Base-by-base conservation (phyloP, 2,888 invertebrate species). In the Crossocerus cetratus region DNA sequence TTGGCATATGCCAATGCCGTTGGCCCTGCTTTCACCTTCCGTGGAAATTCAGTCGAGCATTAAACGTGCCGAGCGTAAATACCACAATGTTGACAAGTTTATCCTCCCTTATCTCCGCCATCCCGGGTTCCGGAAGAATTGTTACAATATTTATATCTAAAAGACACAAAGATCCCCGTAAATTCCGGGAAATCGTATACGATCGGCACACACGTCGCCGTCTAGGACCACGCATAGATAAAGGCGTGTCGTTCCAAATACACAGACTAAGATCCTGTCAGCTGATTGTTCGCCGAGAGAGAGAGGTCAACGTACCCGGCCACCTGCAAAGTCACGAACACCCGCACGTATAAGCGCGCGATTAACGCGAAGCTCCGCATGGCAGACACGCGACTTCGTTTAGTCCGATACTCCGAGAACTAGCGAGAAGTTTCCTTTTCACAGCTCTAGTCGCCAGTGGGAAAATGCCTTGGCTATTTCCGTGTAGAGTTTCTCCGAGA, bases 331-430 rank as follows among this genome's bases (percentile, higher is more conserved):
- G 76, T 76, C 71, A 62, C 74, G 78, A 78, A 56, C 57, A 16
- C 42, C 56, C 60, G 66, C 63, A 61, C 71, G 62, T 44, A 65
- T 44, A 44, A 44, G 45, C 49, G 78, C 43, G 61, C 65, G 76
- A 78, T 76, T 72, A 78, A 66, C 65, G 69, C 68, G 78, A 75
- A 72, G 49, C 66, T 68, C 61, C 55, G 56, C 49, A 65, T 61
- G 59, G 62, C 32, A 32, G 49, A 16, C 72, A 69, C 66, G 63
- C 78, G 64, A 66, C 63, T 65, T 68, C 23, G 32, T 62, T 55
- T 44, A 54, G 55, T 63, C 60, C 66, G 49, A 45, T 57, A 53
- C 43, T 53, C 43, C 44, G 42, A 67, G 32, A 64, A 63, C 65
- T 22, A 13, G 62, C 5, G 23, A 65, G 65, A 60, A 3, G 4